Percentiles rank a stretch among this genome's conserved stretches.
Evolutionary conservation across 2,888 invertebrate genomes (phyloP).

Genomic region (Agrotis clavis): DNA sequence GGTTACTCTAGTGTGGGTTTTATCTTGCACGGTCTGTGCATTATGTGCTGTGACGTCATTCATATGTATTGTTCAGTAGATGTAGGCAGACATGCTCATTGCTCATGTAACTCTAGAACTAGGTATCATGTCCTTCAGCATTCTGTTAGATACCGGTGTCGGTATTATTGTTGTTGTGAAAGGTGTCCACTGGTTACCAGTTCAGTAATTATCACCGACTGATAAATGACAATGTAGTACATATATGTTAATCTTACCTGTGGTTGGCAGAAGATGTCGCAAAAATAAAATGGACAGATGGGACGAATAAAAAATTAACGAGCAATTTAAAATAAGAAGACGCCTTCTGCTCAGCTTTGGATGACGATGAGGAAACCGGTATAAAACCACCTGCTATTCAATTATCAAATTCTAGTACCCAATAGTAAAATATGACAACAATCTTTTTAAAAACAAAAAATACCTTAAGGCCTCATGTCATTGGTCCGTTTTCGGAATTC

Average conservation of each 20-base stretch:
- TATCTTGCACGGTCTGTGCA: slow-evolving; percentile 54
- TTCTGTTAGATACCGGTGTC: slow-evolving; percentile 18
- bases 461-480: slow-evolving; percentile 34
- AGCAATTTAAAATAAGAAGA: background rate
- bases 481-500: slow-evolving; percentile 66
- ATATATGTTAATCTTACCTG: too few species aligned
- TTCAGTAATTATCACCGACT: background rate
- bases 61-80: slow-evolving; percentile 54
- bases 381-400: background rate
- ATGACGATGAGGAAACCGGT: slow-evolving; percentile 1
- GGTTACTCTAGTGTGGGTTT: slow-evolving; percentile 43
- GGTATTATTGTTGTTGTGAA: slow-evolving; percentile 39
- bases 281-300: background rate
- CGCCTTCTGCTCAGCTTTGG: background rate
- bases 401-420: background rate
- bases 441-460: slow-evolving; percentile 21
- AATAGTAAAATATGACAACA: slow-evolving; percentile 18
- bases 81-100: slow-evolving; percentile 48
- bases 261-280: background rate
- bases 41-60: slow-evolving; percentile 58
- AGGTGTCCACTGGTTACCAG: slow-evolving; percentile 11
- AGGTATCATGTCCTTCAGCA: slow-evolving; percentile 53
- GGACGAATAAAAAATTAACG: background rate
- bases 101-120: slow-evolving; percentile 54
- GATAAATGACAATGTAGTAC: background rate